phyloP scores from a whole-genome alignment of 2,113 vertebrate genomes.

The Brachionichthys hirsutus region DNA sequence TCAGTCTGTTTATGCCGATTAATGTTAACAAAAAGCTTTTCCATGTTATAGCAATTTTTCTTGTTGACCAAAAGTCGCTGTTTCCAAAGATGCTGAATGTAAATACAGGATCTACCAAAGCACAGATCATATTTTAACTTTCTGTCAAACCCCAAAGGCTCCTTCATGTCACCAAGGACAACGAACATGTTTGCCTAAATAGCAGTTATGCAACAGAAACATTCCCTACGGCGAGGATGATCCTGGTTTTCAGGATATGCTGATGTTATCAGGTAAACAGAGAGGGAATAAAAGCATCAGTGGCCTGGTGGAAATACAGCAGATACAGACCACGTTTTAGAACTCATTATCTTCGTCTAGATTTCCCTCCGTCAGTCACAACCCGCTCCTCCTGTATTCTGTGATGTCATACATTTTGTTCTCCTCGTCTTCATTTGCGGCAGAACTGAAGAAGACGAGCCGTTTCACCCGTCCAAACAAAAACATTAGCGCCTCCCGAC shows the following conservation, averaged over 20 bases:
- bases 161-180: too few relatives aligned
- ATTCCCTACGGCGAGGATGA: background rate
- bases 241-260: constrained; percentile 18
- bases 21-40: too few relatives aligned
- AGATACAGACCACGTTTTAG: background rate
- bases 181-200: constrained; percentile 6
- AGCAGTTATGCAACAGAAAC: constrained; percentile 11
- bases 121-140: too few relatives aligned
- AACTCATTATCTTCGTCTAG: background rate
- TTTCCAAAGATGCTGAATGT: too few relatives aligned
- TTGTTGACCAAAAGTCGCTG: too few relatives aligned
- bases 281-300: background rate
- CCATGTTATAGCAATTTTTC: too few relatives aligned
- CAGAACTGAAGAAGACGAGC: constrained; percentile 1
- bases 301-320: background rate
- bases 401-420: background rate
- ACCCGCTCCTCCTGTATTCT: background rate
- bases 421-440: background rate
- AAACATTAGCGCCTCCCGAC: constrained; percentile 26
- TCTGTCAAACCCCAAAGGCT: too few relatives aligned
- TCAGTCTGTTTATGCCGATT: too few relatives aligned
- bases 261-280: constrained; percentile 36
- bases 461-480: constrained; percentile 12
- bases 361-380: background rate
- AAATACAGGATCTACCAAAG: too few relatives aligned